These are phyloP conservation scores for Sander lucioperca DNA, from an alignment of 2,113 vertebrate species.

Conservation along the genomic window DNA sequence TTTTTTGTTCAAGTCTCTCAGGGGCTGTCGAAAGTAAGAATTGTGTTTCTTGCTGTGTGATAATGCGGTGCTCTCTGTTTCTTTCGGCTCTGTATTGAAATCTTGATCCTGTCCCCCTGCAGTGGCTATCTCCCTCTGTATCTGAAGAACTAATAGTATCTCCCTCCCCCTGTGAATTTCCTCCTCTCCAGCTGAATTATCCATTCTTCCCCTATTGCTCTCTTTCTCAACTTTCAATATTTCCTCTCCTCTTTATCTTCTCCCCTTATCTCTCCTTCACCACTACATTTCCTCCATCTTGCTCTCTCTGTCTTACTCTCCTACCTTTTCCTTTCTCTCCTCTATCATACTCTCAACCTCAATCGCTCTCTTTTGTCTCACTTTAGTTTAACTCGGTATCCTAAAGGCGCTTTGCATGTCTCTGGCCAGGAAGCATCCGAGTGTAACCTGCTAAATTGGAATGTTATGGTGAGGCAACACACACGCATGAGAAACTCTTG, in stretches of 20 bases:
- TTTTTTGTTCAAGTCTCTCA: slow-evolving; percentile 55
- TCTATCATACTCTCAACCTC: slow-evolving; percentile 46
- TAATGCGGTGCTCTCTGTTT: slow-evolving; percentile 62
- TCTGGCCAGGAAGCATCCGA: slow-evolving; percentile 68
- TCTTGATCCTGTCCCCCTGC: slow-evolving; percentile 70
- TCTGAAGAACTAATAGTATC: slow-evolving; percentile 74
- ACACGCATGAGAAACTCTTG: slow-evolving; percentile 75
- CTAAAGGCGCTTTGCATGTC: slow-evolving; percentile 62
- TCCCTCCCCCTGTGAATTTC: slow-evolving; percentile 64
- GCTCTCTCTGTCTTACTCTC: slow-evolving; percentile 24
- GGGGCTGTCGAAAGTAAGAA: slow-evolving; percentile 72
- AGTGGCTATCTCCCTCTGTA: slow-evolving; percentile 64
- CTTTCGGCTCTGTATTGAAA: slow-evolving; percentile 70
- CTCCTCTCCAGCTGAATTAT: slow-evolving; percentile 68
- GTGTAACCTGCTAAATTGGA: slow-evolving; percentile 81
- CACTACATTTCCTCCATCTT: slow-evolving; percentile 58
- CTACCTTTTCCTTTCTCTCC: slow-evolving; percentile 22
- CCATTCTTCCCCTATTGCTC: slow-evolving; percentile 43
- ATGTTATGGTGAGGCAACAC: slow-evolving; percentile 72
- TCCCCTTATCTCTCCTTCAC: slow-evolving; percentile 44
- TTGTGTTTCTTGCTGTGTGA: slow-evolving; percentile 71
- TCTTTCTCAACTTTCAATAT: slow-evolving; percentile 60
- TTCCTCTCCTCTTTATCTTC: slow-evolving; percentile 50
- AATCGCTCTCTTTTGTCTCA: slow-evolving; percentile 46
- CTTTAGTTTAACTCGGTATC: slow-evolving; percentile 38